Evolutionary conservation across 2,113 vertebrate species (phyloP).

Genomic region (Rhodinocichla rosea): DNA sequence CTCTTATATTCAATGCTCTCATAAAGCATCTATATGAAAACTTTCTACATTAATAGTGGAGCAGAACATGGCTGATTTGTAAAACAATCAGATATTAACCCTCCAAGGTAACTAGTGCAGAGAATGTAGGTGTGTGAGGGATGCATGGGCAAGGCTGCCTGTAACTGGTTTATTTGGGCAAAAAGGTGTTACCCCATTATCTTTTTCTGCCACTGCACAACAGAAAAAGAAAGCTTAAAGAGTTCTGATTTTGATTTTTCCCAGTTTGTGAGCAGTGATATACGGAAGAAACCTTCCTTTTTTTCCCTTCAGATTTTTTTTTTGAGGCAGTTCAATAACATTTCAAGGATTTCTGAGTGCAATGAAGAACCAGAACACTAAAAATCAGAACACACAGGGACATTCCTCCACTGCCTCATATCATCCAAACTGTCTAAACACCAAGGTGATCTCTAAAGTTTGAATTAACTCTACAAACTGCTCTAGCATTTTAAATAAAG

Average conservation of each 20-base stretch:
- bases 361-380: background rate
- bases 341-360: background rate
- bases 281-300: background rate
- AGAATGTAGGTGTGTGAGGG: background rate
- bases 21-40: background rate
- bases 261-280: background rate
- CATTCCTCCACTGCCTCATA: accelerated
- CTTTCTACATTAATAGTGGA: background rate
- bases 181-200: background rate
- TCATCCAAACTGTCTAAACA: background rate
- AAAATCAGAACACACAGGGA: background rate
- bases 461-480: background rate
- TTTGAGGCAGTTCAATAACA: background rate
- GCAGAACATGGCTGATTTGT: background rate
- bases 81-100: background rate
- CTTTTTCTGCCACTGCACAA: background rate
- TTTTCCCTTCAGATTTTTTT: background rate
- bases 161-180: background rate
- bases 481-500: background rate
- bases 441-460: background rate
- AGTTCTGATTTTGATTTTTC: background rate
- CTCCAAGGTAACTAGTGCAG: background rate
- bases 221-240: background rate
- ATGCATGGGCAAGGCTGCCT: background rate
- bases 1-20: background rate